These are phyloP conservation scores for Epinephelus malabaricus DNA, from an alignment of 2,797 vertebrate species.

Conservation along the genomic window DNA sequence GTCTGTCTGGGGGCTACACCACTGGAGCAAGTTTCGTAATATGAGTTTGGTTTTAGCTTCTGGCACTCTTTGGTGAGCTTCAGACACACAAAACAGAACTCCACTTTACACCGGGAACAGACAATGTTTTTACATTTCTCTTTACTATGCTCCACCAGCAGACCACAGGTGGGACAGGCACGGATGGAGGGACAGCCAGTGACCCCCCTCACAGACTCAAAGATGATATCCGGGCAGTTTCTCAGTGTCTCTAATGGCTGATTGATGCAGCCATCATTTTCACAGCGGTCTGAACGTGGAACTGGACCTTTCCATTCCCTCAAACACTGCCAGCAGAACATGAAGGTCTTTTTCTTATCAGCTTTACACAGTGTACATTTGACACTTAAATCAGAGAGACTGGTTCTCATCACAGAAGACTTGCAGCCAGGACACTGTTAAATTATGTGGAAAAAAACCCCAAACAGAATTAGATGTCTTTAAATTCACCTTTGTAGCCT, in stretches of 20 bases:
- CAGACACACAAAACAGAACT: slow-evolving; percentile 76
- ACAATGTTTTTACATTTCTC: slow-evolving; percentile 20
- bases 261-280: slow-evolving; percentile 34
- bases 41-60: neutral
- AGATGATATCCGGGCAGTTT: slow-evolving; percentile 28
- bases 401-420: neutral
- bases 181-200: slow-evolving; percentile 54
- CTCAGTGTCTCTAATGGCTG: slow-evolving; percentile 31
- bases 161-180: slow-evolving; percentile 67
- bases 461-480: neutral
- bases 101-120: slow-evolving; percentile 40
- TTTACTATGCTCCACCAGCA: slow-evolving; percentile 45
- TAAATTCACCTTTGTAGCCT: neutral
- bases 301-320: slow-evolving; percentile 52
- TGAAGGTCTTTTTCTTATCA: rapidly evolving
- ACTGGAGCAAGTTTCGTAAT: neutral
- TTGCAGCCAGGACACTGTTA: slow-evolving; percentile 67
- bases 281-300: slow-evolving; percentile 48
- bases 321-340: slow-evolving; percentile 78
- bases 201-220: slow-evolving; percentile 10
- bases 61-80: slow-evolving; percentile 16
- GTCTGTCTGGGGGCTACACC: slow-evolving; percentile 56
- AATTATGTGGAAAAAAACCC: rapidly evolving
- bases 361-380: slow-evolving; percentile 32
- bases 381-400: slow-evolving; percentile 22